A percentile compares a stretch with the other conserved stretches of the same genome.
Conservation (phyloP, 2,888 invertebrate genomes). For the Pelosia muscerda region DNA sequence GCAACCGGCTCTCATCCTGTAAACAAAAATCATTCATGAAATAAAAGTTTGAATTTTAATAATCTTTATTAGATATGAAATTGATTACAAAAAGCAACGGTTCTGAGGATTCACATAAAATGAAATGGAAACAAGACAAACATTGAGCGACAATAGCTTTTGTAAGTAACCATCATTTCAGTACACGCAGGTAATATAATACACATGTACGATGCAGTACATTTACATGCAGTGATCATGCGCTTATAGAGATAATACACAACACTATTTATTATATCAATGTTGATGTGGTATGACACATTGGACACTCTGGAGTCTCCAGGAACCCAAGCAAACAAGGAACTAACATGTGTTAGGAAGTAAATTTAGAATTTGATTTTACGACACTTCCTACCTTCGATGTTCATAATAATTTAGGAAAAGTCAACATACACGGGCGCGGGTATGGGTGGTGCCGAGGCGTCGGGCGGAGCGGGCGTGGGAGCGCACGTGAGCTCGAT, state of each 20-base stretch:
- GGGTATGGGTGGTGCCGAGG: conserved; percentile 51
- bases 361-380: conserved; percentile 22
- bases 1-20: conserved; percentile 80
- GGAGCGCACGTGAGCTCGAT: conserved; percentile 73
- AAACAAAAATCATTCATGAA: conserved; percentile 27
- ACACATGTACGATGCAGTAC: conserved; percentile 39
- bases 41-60: background rate
- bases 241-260: conserved; percentile 31
- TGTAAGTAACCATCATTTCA: conserved; percentile 35
- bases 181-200: conserved; percentile 40
- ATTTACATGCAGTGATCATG: conserved; percentile 66
- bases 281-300: background rate
- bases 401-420: conserved; percentile 7
- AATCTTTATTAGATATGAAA: background rate
- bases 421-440: conserved; percentile 63
- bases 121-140: conserved; percentile 14
- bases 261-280: background rate
- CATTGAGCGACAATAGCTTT: conserved; percentile 29
- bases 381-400: conserved; percentile 18
- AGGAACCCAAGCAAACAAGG: conserved; percentile 30
- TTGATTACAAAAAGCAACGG: background rate
- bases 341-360: conserved; percentile 6
- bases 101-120: background rate
- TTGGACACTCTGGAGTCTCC: conserved; percentile 52
- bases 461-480: conserved; percentile 49